Conservation (phyloP, 2,797 vertebrate species). For the Rhinogobio ventralis region DNA sequence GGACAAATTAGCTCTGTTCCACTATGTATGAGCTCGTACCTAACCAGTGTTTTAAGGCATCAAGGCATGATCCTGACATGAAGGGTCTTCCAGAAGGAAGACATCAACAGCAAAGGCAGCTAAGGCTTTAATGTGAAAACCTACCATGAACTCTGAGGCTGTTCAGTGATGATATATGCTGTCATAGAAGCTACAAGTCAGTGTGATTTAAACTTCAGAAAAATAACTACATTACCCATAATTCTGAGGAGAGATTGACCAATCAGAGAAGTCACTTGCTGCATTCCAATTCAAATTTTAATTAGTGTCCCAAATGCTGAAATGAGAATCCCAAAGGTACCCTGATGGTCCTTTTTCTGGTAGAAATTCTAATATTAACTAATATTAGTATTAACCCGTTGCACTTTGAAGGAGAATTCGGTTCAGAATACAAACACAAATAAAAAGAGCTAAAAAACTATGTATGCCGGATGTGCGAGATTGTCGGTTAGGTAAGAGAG, state of each 20-base stretch:
- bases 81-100: not conserved
- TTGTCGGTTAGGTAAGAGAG: not conserved
- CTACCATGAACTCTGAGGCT: not conserved
- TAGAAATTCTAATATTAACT: not conserved
- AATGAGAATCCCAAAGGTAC: not conserved
- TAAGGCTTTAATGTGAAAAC: not conserved
- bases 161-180: not conserved
- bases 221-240: not conserved
- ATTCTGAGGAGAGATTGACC: not conserved
- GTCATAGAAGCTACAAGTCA: not conserved
- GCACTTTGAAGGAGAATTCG: not conserved
- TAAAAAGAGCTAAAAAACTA: not conserved
- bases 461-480: not conserved
- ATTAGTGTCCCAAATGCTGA: not conserved
- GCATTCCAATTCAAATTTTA: not conserved
- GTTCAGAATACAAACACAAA: not conserved
- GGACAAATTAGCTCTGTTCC: conserved; percentile 25
- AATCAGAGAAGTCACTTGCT: not conserved
- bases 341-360: not conserved
- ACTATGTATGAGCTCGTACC: not conserved
- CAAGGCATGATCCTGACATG: not conserved
- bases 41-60: not conserved
- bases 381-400: not conserved
- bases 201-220: not conserved
- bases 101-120: not conserved